These are phyloP conservation scores for Denticeps clupeoides DNA, from an alignment of 2,797 vertebrate species.

Conservation along the genomic window DNA sequence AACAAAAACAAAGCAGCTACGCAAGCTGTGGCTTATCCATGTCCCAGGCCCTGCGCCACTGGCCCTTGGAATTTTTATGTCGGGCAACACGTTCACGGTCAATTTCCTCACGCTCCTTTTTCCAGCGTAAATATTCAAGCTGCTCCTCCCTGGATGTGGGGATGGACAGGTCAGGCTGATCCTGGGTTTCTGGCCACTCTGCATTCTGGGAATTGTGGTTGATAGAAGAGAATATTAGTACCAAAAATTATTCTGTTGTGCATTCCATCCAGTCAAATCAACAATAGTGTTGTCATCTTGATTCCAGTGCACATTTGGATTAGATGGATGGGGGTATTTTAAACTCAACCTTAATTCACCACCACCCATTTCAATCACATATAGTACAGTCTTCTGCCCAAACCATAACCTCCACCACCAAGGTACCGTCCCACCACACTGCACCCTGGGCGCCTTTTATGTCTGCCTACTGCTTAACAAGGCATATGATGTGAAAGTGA, in stretches of 20 bases:
- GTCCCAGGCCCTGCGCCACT: conserved; percentile 96
- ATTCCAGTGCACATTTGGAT: too few relatives aligned
- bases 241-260: background rate
- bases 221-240: background rate
- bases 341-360: too few relatives aligned
- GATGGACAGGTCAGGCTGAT: conserved; percentile 50
- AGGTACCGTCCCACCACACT: too few relatives aligned
- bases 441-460: too few relatives aligned
- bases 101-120: conserved; percentile 84
- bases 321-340: too few relatives aligned
- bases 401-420: too few relatives aligned
- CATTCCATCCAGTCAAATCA: too few relatives aligned
- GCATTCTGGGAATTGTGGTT: conserved; percentile 31
- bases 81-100: conserved; percentile 83
- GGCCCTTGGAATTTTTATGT: conserved; percentile 87
- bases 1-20: conserved; percentile 46
- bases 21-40: conserved; percentile 81
- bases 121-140: conserved; percentile 80
- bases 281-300: too few relatives aligned
- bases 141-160: conserved; percentile 63
- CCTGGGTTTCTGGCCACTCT: conserved; percentile 33
- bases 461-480: too few relatives aligned
- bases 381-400: too few relatives aligned
- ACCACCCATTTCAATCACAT: too few relatives aligned
- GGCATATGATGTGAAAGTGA: too few relatives aligned